phyloP scores from a whole-genome alignment of 2,113 vertebrate species.

The Dasyprocta punctata region DNA sequence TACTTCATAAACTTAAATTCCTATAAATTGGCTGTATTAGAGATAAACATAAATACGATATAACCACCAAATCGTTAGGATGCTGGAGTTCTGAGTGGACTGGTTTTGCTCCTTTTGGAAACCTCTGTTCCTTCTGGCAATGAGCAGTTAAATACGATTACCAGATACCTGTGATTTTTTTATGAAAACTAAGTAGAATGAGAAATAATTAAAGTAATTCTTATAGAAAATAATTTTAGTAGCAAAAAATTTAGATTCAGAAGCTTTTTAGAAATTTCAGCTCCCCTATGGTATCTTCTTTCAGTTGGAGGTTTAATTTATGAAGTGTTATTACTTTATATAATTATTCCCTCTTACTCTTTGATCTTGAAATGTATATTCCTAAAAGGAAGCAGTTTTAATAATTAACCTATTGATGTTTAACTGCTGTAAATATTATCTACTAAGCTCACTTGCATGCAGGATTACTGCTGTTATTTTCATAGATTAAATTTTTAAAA shows the following conservation, averaged over 20 bases:
- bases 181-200: conserved; percentile 30
- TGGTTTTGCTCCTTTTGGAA: background rate
- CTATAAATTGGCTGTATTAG: background rate
- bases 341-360: conserved; percentile 8
- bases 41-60: background rate
- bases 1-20: background rate
- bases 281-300: background rate
- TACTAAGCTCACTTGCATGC: background rate
- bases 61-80: background rate
- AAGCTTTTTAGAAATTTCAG: conserved; percentile 25
- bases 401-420: conserved; percentile 2
- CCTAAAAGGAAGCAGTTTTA: background rate
- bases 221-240: conserved; percentile 16
- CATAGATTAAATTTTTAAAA: background rate
- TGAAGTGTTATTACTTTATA: conserved; percentile 15
- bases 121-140: background rate
- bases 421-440: background rate
- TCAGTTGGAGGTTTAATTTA: conserved; percentile 47
- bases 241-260: conserved; percentile 2
- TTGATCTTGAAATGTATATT: conserved; percentile 23
- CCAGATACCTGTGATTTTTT: background rate
- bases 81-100: background rate
- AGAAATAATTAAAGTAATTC: conserved; percentile 23
- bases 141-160: background rate
- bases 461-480: background rate